Base-by-base conservation (phyloP, 2,797 vertebrate species). In the Hyperoplus lanceolatus region DNA sequence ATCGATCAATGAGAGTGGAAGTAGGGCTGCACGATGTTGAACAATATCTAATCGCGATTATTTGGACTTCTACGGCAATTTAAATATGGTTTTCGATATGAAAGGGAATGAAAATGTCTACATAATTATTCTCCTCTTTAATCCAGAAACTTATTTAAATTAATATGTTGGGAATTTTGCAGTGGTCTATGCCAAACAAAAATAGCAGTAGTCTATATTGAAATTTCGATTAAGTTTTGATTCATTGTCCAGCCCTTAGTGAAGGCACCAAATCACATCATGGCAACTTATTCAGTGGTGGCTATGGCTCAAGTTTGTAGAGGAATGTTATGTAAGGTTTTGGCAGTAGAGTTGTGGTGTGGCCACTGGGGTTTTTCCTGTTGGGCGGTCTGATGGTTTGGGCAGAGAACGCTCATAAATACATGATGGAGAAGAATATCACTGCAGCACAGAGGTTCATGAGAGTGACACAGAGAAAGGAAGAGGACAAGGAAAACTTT, bases 271-370 rank as follows among this genome's bases (percentile, higher is more conserved):
- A 50, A 63, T 53, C 54, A 68, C 36, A 61, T 62, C 57, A 55
- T 59, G 61, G 41, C 18, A 65, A 59, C 69, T 8, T 45, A 36
- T 50, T 67, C 71, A 6, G 55, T 13, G 14, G 18, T 36, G 65
- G 59, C 61, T 55, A 58, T 21, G 13, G 60, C 70, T 70, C 57
- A 49, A 56, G 76, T 66, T 58, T 60, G 61, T 50, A 75, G 59
- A 46, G 13, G 49, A 54, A 65, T 55, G 83, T 90, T 90, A 83
- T 54, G 59, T 84, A 87, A 91, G 67, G 7, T 58, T 58, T 70
- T 87, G 87, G 86, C 85, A 80, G 77, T 56, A 50, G 63, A 72
- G 79, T 67, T 83, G 85, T 73, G 77, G 77, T 18, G 45, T 42
- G 53, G 82, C 83, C 70, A 56, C 72, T 14, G 58, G 83, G 65